Base-by-base conservation (phyloP, 2,797 vertebrate species). In the Adelosebastes latens region DNA sequence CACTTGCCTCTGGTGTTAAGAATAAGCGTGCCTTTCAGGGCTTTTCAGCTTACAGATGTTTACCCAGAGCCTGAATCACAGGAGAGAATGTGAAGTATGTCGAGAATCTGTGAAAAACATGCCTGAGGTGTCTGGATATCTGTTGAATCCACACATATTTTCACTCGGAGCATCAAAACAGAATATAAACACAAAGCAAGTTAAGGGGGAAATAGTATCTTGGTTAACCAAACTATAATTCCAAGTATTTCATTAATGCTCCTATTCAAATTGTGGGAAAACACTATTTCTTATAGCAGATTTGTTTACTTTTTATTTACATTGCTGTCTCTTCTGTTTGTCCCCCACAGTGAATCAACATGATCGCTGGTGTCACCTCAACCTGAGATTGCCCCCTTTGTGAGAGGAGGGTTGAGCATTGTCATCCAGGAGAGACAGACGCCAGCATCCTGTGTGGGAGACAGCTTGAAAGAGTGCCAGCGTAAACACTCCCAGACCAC, bases 401-500 rank as follows among this genome's bases (percentile, higher is more conserved):
- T 86, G 65, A 73, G 82, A 83, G 72, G 77, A 78, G 76, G 79
- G 70, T 73, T 59, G 74, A 86, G 90, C 63, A 85, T 89, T 93
- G 91, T 93, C 89, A 93, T 90, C 85, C 61, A 75, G 75, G 80
- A 82, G 87, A 92, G 88, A 90, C 82, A 90, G 88, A 94, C 87
- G 85, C 89, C 89, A 92, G 88, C 89, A 72, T 92, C 90, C 91
- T 94, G 89, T 94, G 94, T 93, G 94, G 94, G 95, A 95, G 95
- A 93, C 92, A 89, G 93, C 88, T 93, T 96, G 95, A 95, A 90
- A 93, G 92, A 75, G 89, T 91, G 95, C 96, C 95, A 96, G 94
- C 83, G 53, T 95, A 96, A 96, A 95, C 94, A 96, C 93, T 94
- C 94, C 92, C 94, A 89, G 94, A 95, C 95, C 96, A 96, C 95